A percentile compares a stretch with the other conserved stretches of the same genome.
Evolutionary conservation across 2,113 vertebrate species (phyloP).

Genomic region (Tetraodon nigroviridis): DNA sequence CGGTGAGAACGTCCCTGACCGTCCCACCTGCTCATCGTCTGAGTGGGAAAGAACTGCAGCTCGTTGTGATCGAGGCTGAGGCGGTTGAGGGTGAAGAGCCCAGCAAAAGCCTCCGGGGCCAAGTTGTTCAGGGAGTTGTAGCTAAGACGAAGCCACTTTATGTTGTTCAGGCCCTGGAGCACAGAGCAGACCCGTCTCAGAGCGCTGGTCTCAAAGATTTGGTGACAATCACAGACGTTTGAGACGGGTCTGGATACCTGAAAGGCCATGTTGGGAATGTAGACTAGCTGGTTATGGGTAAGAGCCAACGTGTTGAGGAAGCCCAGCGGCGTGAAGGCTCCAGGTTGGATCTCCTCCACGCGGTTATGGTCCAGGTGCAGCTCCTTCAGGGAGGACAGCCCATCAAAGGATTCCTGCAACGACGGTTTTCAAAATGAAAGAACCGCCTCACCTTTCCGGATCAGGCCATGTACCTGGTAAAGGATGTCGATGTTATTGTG

Average conservation of each 20-base stretch:
- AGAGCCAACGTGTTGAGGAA: slow-evolving; percentile 81
- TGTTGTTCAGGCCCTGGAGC: slow-evolving; percentile 78
- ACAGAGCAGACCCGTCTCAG: background rate
- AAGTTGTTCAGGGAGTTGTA: slow-evolving; percentile 88
- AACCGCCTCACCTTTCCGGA: too few species aligned
- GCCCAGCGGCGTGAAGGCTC: slow-evolving; percentile 84
- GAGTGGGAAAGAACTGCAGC: slow-evolving; percentile 84
- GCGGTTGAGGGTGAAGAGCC: slow-evolving; percentile 81
- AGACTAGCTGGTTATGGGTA: slow-evolving; percentile 84
- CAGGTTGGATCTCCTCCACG: slow-evolving; percentile 88
- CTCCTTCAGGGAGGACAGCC: slow-evolving; percentile 85
- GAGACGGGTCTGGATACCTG: slow-evolving; percentile 51
- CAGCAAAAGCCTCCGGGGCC: slow-evolving; percentile 82
- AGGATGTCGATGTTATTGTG: slow-evolving; percentile 81
- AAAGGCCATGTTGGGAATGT: slow-evolving; percentile 90
- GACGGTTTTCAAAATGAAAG: background rate
- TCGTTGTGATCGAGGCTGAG: slow-evolving; percentile 92
- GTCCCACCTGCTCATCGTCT: slow-evolving; percentile 80
- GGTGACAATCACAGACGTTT: background rate
- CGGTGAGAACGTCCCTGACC: background rate
- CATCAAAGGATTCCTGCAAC: slow-evolving; percentile 84
- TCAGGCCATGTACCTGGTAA: slow-evolving; percentile 73
- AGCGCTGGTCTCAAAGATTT: background rate
- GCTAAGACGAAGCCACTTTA: slow-evolving; percentile 84
- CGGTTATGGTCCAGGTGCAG: slow-evolving; percentile 80